Base-by-base conservation (phyloP, 1,140 invertebrate species). In the Laupala kohalensis region DNA sequence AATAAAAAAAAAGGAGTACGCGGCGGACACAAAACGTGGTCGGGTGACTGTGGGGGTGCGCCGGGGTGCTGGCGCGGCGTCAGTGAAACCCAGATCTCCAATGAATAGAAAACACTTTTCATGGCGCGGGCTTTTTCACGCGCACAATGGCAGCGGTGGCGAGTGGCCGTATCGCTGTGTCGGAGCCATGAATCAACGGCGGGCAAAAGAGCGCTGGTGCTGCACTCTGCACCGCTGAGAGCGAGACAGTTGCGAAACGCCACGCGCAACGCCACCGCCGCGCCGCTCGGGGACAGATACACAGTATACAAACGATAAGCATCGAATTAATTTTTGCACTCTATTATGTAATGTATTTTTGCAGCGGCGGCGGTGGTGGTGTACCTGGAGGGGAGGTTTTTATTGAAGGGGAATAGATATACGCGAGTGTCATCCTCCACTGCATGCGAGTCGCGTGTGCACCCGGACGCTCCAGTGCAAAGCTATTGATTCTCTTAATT, bases 401-500 rank as follows among this genome's bases (percentile, higher is more conserved):
- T n/a, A n/a, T n/a, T n/a, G n/a, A n/a, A n/a, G n/a, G n/a, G n/a
- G n/a, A n/a, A n/a, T n/a, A 19, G 9, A 53, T 19, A 53, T 19
- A 53, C 37, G 4, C 37, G 4, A 9, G 37, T 19, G 37, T n/a
- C 37, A 19, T 19, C 37, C 37, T 19, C 9, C 37, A 53, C 9
- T 19, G 37, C 37, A 53, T 19, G 19, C 37, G 9, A n/a, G 37
- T 13, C 37, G 15, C 30, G 15, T 37, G 30, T 15, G 4, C 37
- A 19, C 9, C 9, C 37, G 37, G 9, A 53, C 37, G 19, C 37
- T 37, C 19, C 28, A 23, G n/a, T 23, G 67, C 67, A 68, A 27
- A 37, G 67, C 67, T 68, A 68, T 68, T 68, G 67, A 68, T 68
- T 68, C 67, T 68, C 26, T 29, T 68, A 68, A 68, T 68, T 68